Conservation (phyloP, 2,113 vertebrate genomes). For the Motacilla alba region DNA sequence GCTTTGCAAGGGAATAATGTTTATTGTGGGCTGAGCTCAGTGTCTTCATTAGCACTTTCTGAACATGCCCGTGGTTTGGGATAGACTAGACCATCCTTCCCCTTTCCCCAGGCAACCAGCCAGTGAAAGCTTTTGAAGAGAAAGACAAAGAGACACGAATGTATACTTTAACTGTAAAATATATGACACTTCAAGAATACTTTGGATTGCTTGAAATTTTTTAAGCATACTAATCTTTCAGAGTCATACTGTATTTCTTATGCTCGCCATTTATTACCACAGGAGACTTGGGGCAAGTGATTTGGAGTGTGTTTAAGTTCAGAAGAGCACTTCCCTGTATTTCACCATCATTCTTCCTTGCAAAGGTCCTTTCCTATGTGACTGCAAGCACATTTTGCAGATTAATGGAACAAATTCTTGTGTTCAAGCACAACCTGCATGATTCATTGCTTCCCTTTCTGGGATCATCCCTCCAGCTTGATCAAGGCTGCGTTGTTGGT, state of each 20-base stretch:
- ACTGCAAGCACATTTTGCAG: neutral
- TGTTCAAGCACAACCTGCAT: neutral
- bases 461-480: neutral
- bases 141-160: constrained; percentile 23
- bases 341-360: neutral
- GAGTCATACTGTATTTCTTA: neutral
- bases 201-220: constrained; percentile 57
- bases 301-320: constrained; percentile 39
- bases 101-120: constrained; percentile 42
- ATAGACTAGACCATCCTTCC: neutral
- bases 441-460: neutral
- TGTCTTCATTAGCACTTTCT: neutral
- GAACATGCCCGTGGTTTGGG: neutral
- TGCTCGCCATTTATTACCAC: neutral
- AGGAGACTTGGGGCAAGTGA: neutral
- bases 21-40: neutral
- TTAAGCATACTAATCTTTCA: constrained; percentile 56
- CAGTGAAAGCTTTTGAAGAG: constrained; percentile 58
- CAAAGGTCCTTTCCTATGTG: neutral
- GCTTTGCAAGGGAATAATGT: neutral
- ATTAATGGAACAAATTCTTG: neutral
- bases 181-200: constrained; percentile 59
- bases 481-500: neutral
- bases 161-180: constrained; percentile 59
- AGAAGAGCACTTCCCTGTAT: neutral